Percentiles rank a stretch among this genome's conserved stretches.
phyloP scores from a whole-genome alignment of 2,797 vertebrate species.

The Zenarchopterus dispar region DNA sequence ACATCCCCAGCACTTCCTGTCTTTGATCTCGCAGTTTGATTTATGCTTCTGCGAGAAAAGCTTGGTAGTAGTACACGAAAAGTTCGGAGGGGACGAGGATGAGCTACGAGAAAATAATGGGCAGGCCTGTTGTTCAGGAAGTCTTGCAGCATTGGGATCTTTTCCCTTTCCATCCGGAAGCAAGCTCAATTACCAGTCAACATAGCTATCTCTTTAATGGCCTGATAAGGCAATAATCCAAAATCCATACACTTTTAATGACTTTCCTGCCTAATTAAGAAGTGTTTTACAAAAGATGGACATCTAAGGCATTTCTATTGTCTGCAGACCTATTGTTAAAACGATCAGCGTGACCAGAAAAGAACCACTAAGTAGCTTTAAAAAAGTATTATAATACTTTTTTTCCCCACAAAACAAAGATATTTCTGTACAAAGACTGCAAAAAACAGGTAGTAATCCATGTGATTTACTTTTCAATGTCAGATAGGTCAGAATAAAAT shows the following conservation, averaged over 20 bases:
- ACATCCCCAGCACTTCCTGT: conserved; percentile 74
- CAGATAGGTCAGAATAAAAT: conserved; percentile 53
- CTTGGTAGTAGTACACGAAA: conserved; percentile 32
- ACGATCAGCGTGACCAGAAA: conserved; percentile 50
- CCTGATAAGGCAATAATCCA: conserved; percentile 82
- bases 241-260: conserved; percentile 83
- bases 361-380: conserved; percentile 46
- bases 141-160: conserved; percentile 52
- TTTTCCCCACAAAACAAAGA: neutral
- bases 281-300: conserved; percentile 66
- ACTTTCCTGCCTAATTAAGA: conserved; percentile 81
- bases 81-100: conserved; percentile 29
- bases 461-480: conserved; percentile 52
- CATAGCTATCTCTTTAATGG: conserved; percentile 74
- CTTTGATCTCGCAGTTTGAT: conserved; percentile 78
- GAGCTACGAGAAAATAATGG: conserved; percentile 56
- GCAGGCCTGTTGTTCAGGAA: conserved; percentile 45
- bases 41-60: conserved; percentile 61
- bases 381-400: conserved; percentile 39
- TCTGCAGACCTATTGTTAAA: conserved; percentile 68
- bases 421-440: conserved; percentile 4
- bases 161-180: conserved; percentile 43
- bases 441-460: conserved; percentile 50
- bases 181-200: conserved; percentile 79
- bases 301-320: conserved; percentile 59